Base-by-base conservation (phyloP, 2,888 invertebrate genomes). In the Anoplius nigerrimus region DNA sequence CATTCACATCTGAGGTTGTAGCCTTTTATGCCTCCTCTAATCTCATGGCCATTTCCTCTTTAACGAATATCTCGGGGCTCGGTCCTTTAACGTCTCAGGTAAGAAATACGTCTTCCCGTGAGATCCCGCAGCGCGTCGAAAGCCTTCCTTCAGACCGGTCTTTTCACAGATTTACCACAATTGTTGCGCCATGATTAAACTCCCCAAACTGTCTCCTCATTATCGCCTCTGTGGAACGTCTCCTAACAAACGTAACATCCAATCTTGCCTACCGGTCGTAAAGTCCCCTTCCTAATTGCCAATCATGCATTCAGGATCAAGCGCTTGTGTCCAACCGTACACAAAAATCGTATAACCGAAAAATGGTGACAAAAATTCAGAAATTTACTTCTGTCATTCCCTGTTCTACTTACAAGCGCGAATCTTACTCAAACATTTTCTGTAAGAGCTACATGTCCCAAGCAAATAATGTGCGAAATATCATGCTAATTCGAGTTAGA, bases 31-130 rank as follows among this genome's bases (percentile, higher is more conserved):
- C 48, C 63, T 62, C 65, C 68, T 66, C 71, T 71, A 76, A 78
- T 78, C 73, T 71, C 61, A 71, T 69, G 74, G 71, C 71, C 69
- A 69, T 79, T 74, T 69, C 57, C 69, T 69, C 52, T 21, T 24
- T 21, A 65, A 22, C 48, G 59, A 54, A 60, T 55, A 63, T 51
- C 62, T 34, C 16, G 61, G 62, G 56, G 62, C 51, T 42, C 45
- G n/a, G 62, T 46, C 45, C 67, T 59, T 57, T 67, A 54, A 54
- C 43, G 46, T 63, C 48, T 55, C 71, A 63, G 71, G 67, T 66
- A 71, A 60, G 58, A 52, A 63, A 65, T 61, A 69, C 55, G 59
- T 66, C 68, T 68, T 53, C 62, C 24, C n/a, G 48, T 21, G 45
- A 8, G 62, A 59, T 72, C 21, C 74, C 74, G 62, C 56, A 68